These are phyloP conservation scores for Lasioglossum vierecki DNA, from an alignment of 2,888 invertebrate genomes.

Conservation along the genomic window DNA sequence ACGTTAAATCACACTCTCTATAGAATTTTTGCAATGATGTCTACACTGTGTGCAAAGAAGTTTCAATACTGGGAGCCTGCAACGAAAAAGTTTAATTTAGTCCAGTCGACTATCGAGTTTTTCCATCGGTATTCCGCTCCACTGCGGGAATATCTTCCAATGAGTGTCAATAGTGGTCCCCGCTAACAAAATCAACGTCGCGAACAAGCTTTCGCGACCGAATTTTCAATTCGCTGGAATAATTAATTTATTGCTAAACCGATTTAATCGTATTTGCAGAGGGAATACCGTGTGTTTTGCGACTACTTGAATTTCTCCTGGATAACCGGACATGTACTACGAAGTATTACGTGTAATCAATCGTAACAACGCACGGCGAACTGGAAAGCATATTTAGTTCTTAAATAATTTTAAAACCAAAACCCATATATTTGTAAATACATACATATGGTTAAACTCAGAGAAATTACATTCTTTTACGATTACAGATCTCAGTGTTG, in stretches of 20 bases:
- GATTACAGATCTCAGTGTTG: not conserved
- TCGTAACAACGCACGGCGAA: not conserved
- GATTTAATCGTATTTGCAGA: conserved; percentile 29
- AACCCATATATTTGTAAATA: not conserved
- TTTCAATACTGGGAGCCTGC: not conserved
- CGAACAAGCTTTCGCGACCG: conserved; percentile 33
- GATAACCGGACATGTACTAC: not conserved
- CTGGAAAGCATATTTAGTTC: not conserved
- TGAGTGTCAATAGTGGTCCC: conserved; percentile 36
- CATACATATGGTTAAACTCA: not conserved
- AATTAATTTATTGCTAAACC: conserved; percentile 37
- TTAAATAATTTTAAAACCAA: not conserved
- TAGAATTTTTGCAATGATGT: conserved; percentile 24
- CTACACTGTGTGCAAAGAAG: conserved; percentile 7
- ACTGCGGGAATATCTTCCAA: conserved; percentile 29
- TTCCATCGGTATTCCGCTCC: conserved; percentile 6
- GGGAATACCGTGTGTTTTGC: not conserved
- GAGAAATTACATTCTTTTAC: not conserved
- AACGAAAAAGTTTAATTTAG: conserved; percentile 32
- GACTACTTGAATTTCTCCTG: not conserved
- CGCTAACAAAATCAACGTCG: conserved; percentile 40
- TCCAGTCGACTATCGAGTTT: conserved; percentile 32
- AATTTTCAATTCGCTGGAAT: conserved; percentile 41
- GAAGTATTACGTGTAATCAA: not conserved
- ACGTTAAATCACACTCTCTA: not conserved